Evolutionary conservation across 2,888 invertebrate species (phyloP).

Genomic region (Hemicrepidius hirtus): DNA sequence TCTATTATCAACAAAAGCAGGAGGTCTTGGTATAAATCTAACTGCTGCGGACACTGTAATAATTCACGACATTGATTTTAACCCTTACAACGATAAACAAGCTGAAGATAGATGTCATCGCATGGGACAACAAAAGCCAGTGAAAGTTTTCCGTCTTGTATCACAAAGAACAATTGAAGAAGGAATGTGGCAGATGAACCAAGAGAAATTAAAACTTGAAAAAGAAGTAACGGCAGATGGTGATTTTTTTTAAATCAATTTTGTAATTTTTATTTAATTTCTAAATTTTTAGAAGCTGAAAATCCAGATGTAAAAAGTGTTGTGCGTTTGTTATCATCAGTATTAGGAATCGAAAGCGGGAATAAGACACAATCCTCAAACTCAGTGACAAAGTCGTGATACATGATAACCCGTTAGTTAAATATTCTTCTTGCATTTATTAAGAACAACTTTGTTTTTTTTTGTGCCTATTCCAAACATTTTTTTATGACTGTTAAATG

Average conservation of each 20-base stretch:
- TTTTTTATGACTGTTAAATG: background rate
- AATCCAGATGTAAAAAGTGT: conserved; percentile 86
- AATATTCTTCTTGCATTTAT: conserved; percentile 25
- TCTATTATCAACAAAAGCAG: conserved; percentile 93
- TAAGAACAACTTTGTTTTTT: background rate
- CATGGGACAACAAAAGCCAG: conserved; percentile 87
- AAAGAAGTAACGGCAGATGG: conserved; percentile 84
- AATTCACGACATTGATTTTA: conserved; percentile 98
- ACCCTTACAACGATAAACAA: conserved; percentile 98
- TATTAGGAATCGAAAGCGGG: conserved; percentile 77
- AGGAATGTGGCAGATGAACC: conserved; percentile 91
- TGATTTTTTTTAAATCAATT: conserved; percentile 51
- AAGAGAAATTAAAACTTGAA: conserved; percentile 93
- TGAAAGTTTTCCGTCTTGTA: conserved; percentile 89
- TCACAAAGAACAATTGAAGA: conserved; percentile 94
- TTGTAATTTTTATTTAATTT: conserved; percentile 9
- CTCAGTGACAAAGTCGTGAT: conserved; percentile 4
- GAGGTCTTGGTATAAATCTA: conserved; percentile 96
- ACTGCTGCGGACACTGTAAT: conserved; percentile 96
- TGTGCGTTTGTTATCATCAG: conserved; percentile 85
- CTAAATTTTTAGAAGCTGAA: conserved; percentile 77
- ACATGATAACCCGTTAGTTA: background rate
- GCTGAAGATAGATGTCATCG: conserved; percentile 93
- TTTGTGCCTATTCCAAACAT: background rate
- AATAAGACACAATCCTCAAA: conserved; percentile 43